phyloP scores from a whole-genome alignment of 2,888 invertebrate species.

The Patella ulyssiponensis region DNA sequence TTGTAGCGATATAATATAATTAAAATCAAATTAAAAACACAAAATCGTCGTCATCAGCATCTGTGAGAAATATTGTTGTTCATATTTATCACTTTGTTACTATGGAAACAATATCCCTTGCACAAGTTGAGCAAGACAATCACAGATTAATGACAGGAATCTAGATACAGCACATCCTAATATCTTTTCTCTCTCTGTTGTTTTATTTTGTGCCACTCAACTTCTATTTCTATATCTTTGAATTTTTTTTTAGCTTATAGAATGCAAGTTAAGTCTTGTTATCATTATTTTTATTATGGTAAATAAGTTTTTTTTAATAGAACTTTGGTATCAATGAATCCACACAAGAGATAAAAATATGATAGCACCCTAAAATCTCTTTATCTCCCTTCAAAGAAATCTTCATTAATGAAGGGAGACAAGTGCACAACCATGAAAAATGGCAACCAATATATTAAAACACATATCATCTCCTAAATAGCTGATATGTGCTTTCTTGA shows the following conservation, averaged over 20 bases:
- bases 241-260: too few species aligned
- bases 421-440: constrained; percentile 30
- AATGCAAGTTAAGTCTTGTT: too few species aligned
- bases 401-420: constrained; percentile 17
- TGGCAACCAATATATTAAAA: constrained; percentile 21
- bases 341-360: constrained; percentile 19
- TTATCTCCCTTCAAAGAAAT: constrained; percentile 17
- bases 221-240: too few species aligned
- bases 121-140: constrained; percentile 7
- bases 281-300: not conserved
- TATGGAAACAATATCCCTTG: constrained; percentile 5
- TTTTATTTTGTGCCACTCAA: not conserved
- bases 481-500: constrained; percentile 28
- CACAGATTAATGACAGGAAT: constrained; percentile 7
- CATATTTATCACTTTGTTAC: not conserved
- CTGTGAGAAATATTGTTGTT: not conserved
- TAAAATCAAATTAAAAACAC: not conserved
- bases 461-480: constrained; percentile 17
- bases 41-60: not conserved
- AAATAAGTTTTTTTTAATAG: not conserved
- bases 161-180: not conserved
- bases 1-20: not conserved
- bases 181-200: not conserved
- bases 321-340: constrained; percentile 26
- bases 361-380: constrained; percentile 28